phyloP scores from a whole-genome alignment of 92 coral and sea anemone species.

The Actinernus sp. region DNA sequence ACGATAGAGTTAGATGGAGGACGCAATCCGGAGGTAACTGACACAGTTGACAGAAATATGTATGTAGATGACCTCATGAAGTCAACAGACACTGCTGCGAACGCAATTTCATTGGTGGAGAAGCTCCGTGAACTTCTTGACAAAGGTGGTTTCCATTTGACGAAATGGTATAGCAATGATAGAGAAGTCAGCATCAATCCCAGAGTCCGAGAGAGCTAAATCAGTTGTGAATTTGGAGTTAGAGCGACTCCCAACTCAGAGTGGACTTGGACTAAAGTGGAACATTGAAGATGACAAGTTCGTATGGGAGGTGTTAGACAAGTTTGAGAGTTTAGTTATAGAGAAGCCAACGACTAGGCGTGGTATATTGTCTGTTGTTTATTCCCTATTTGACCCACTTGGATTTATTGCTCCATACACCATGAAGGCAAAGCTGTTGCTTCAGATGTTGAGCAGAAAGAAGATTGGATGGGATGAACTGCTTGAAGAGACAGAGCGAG shows the following conservation, averaged over 20 bases:
- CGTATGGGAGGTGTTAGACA: no score
- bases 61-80: no score
- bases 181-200: conserved; percentile 55
- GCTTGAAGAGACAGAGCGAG: conserved; percentile 10
- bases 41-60: no score
- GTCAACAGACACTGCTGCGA: conserved; percentile 41
- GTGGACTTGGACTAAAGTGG: conserved; percentile 52
- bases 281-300: conserved; percentile 33
- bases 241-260: conserved; percentile 28
- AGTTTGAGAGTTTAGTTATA: conserved; percentile 19
- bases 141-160: conserved; percentile 56
- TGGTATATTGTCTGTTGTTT: conserved; percentile 24
- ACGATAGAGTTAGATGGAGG: conserved; percentile 22
- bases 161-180: conserved; percentile 60
- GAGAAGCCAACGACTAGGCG: conserved; percentile 10
- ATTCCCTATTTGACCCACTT: no score
- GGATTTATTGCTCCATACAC: no score
- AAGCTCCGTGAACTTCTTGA: conserved; percentile 53
- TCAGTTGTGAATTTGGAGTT: conserved; percentile 56
- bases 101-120: conserved; percentile 18
- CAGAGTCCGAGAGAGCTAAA: conserved; percentile 32
- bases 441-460: conserved; percentile 20
- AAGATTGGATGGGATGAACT: conserved; percentile 48
- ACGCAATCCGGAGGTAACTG: conserved; percentile 26
- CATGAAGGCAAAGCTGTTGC: no score